Conservation (phyloP, 2,113 vertebrate genomes). For the Xiphophorus hellerii region DNA sequence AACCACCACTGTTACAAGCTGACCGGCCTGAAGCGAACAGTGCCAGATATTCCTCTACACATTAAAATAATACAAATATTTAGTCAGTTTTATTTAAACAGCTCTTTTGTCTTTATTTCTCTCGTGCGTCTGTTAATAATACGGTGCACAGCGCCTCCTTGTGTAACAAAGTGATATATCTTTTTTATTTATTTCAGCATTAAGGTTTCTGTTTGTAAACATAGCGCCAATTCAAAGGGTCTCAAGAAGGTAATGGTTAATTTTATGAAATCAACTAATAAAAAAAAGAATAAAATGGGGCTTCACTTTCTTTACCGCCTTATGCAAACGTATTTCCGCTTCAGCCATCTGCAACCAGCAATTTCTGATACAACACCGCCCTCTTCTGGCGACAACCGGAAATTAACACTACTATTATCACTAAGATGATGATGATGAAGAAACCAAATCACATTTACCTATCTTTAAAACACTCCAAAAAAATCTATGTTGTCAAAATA, state of each 20-base stretch:
- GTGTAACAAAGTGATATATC: background rate
- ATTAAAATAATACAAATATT: background rate
- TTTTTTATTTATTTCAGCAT: background rate
- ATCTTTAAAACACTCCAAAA: no score
- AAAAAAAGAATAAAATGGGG: no score
- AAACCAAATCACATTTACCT: no score
- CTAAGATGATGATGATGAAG: no score
- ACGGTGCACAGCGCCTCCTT: constrained; percentile 48
- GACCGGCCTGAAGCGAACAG: background rate
- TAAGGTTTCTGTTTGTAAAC: background rate
- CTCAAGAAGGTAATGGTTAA: no score
- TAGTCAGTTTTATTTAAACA: background rate
- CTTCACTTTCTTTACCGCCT: background rate
- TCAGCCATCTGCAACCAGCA: background rate
- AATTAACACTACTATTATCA: no score
- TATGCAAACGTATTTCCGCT: background rate
- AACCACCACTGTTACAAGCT: constrained; percentile 26
- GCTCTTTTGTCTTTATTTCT: background rate
- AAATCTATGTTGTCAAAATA: no score
- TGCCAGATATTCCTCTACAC: no score
- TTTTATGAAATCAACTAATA: no score
- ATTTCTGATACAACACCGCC: background rate
- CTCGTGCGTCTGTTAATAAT: background rate
- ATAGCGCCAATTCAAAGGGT: background rate
- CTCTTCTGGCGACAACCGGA: background rate